Percentiles rank a stretch among this genome's conserved stretches.
These are phyloP conservation scores for Phlogophora meticulosa DNA, from an alignment of 2,888 invertebrate species.

Conservation along the genomic window DNA sequence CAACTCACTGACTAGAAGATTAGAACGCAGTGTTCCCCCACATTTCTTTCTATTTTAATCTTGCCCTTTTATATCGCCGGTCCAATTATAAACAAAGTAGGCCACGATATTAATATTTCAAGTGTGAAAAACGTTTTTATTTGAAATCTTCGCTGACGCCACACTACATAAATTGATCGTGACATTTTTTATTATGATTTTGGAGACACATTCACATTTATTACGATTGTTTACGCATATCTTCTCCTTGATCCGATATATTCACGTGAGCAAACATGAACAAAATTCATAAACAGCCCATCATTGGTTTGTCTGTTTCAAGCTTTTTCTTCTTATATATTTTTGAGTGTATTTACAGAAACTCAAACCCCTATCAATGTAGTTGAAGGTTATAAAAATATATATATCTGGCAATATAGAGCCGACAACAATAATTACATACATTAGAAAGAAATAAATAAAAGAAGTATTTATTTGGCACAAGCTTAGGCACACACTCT, in stretches of 20 bases:
- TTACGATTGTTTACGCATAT: slow-evolving; percentile 35
- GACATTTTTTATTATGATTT: slow-evolving; percentile 12
- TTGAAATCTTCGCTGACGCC: neutral
- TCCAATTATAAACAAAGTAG: slow-evolving; percentile 50
- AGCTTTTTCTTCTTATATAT: neutral
- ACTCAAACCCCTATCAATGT: neutral
- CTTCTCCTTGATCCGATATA: neutral
- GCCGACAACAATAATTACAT: neutral
- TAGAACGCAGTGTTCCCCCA: slow-evolving; percentile 16
- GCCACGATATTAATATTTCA: slow-evolving; percentile 22
- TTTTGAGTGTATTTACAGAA: slow-evolving; percentile 20
- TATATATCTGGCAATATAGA: neutral
- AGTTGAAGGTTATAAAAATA: neutral
- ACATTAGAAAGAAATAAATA: too few relatives aligned
- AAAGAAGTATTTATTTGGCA: too few relatives aligned
- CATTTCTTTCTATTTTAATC: slow-evolving; percentile 51
- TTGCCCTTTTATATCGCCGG: slow-evolving; percentile 39
- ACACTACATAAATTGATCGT: neutral
- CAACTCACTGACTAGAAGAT: slow-evolving; percentile 23
- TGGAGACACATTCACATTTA: slow-evolving; percentile 22
- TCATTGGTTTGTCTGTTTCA: slow-evolving; percentile 2
- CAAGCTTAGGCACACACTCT: too few relatives aligned
- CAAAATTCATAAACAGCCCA: slow-evolving; percentile 20
- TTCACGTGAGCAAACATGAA: slow-evolving; percentile 15
- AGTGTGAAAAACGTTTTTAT: slow-evolving; percentile 20